Evolutionary conservation across 1,140 invertebrate species (phyloP).

Genomic region (Frieseomelitta varia): DNA sequence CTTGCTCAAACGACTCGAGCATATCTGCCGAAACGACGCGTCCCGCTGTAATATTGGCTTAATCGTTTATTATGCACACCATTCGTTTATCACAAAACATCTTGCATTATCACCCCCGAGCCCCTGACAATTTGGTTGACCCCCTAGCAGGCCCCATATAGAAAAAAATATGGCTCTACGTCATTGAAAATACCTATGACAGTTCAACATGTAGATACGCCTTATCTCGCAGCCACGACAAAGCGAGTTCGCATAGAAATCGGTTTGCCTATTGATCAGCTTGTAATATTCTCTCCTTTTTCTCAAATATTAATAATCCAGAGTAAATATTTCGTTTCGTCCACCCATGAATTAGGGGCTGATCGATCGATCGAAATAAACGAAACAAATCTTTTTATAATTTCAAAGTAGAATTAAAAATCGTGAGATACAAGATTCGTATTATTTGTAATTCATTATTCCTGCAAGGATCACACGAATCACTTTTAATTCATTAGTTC

Average conservation of each 20-base stretch:
- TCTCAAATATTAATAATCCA: neutral
- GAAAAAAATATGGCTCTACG: constrained; percentile 78
- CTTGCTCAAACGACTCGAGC: constrained; percentile 47
- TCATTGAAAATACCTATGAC: constrained; percentile 66
- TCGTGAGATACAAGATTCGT: neutral
- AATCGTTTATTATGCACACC: constrained; percentile 74
- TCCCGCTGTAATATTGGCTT: constrained; percentile 49
- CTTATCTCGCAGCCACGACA: neutral
- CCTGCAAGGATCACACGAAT: neutral
- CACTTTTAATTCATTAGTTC: neutral
- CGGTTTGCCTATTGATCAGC: neutral
- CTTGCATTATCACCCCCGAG: constrained; percentile 72
- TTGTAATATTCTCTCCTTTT: neutral
- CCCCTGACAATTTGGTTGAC: constrained; percentile 74
- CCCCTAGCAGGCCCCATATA: constrained; percentile 76
- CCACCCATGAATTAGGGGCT: neutral
- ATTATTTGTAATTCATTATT: neutral
- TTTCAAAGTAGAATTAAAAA: neutral
- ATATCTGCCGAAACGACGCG: constrained; percentile 64
- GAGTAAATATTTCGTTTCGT: neutral
- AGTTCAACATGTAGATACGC: constrained; percentile 44
- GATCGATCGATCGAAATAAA: neutral
- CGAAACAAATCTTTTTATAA: neutral
- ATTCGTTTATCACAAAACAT: constrained; percentile 75
- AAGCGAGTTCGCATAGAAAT: constrained; percentile 10